Conservation (phyloP, 2,113 vertebrate species). For the Phalacrocorax brasilianus region DNA sequence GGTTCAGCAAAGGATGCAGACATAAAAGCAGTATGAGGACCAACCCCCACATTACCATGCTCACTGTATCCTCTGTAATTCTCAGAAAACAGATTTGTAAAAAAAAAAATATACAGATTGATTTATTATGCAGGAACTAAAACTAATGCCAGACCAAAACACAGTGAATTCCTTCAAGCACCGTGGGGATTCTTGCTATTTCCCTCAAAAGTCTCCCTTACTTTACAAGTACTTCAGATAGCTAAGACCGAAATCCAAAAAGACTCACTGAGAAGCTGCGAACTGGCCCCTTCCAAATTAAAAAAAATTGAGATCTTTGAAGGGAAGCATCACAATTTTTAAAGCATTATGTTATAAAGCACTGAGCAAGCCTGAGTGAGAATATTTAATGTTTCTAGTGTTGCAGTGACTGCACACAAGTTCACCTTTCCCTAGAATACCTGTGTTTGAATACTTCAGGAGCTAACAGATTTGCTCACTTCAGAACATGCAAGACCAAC, state of each 20-base stretch:
- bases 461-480: neutral
- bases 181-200: neutral
- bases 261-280: neutral
- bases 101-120: neutral
- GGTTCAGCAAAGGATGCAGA: neutral
- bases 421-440: neutral
- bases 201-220: neutral
- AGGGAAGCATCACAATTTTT: neutral
- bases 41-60: neutral
- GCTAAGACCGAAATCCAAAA: neutral
- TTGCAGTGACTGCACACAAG: neutral
- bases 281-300: neutral
- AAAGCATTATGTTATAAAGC: neutral
- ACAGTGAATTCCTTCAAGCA: neutral
- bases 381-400: neutral
- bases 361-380: neutral
- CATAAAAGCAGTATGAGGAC: neutral
- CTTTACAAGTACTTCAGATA: neutral
- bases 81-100: neutral
- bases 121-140: neutral
- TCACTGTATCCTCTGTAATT: neutral
- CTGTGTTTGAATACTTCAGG: neutral
- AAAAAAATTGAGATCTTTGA: neutral
- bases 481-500: neutral
- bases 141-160: neutral